These are phyloP conservation scores for Dicranocentrus wangi DNA, from an alignment of 2,888 invertebrate species.

Conservation along the genomic window DNA sequence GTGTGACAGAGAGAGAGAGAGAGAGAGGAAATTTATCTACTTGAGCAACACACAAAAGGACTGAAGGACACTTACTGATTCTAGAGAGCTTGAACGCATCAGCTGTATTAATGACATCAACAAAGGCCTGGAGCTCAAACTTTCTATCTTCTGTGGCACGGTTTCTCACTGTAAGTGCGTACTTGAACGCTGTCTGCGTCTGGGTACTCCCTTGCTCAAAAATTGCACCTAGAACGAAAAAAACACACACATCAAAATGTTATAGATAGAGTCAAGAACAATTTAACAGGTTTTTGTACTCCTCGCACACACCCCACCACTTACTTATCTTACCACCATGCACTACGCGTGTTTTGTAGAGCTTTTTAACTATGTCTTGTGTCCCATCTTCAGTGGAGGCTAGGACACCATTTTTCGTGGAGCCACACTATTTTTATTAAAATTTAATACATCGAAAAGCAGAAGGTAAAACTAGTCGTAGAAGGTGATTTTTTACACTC, in stretches of 20 bases:
- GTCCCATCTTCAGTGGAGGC: too few species aligned
- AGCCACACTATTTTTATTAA: too few species aligned
- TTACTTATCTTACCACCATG: too few species aligned
- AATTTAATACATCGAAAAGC: too few species aligned
- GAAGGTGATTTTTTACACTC: too few species aligned
- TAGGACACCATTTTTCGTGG: too few species aligned
- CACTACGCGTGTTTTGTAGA: too few species aligned
- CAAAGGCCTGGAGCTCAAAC: conserved; percentile 90
- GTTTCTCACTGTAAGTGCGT: conserved; percentile 86
- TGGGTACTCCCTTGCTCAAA: conserved; percentile 94
- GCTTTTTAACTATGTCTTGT: too few species aligned
- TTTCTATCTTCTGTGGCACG: conserved; percentile 84
- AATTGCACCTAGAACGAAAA: conserved; percentile 84
- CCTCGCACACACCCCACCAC: too few species aligned
- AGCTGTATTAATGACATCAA: conserved; percentile 93
- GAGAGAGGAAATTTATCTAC: conserved; percentile 50
- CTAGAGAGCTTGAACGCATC: conserved; percentile 94
- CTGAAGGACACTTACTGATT: conserved; percentile 83
- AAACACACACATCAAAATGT: conserved; percentile 35
- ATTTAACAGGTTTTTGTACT: conserved; percentile 39
- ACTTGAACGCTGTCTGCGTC: conserved; percentile 93
- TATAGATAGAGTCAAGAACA: conserved; percentile 48
- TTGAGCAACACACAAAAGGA: conserved; percentile 48
- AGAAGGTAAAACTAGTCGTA: too few species aligned
- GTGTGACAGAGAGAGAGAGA: too few species aligned